Percentiles rank a stretch among this genome's conserved stretches.
Conservation (phyloP, 1,140 invertebrate species). For the Drosophila hydei region DNA sequence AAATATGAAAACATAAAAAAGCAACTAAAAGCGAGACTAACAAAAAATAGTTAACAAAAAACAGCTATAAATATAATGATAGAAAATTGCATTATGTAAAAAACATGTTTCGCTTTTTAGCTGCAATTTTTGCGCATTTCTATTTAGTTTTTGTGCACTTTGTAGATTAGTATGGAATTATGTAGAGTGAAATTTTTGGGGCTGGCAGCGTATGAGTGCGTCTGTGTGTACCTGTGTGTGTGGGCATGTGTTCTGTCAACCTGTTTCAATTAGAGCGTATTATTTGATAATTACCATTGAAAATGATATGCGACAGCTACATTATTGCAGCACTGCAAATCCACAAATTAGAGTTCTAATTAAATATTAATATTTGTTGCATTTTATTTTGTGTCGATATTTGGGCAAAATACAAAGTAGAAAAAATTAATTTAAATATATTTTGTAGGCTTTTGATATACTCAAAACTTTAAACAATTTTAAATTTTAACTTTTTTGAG, state of each 20-base stretch:
- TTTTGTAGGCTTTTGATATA: no score
- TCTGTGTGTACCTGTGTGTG: background rate
- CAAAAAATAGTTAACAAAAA: slow-evolving; percentile 5
- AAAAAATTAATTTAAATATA: background rate
- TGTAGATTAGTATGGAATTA: slow-evolving; percentile 44
- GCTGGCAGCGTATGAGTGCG: background rate
- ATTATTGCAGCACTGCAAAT: background rate
- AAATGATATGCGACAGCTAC: slow-evolving; percentile 20
- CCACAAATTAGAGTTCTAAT: slow-evolving; percentile 27
- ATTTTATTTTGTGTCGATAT: background rate
- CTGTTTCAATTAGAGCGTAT: slow-evolving; percentile 25
- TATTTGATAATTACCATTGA: slow-evolving; percentile 18
- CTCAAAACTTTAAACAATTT: no score
- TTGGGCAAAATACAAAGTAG: background rate
- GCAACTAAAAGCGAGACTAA: slow-evolving; percentile 33
- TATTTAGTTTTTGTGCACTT: slow-evolving; percentile 10
- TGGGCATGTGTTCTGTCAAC: slow-evolving; percentile 8
- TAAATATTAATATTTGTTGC: background rate
- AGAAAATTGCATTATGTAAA: slow-evolving; percentile 1
- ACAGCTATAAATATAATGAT: slow-evolving; percentile 5
- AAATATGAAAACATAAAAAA: slow-evolving; percentile 63
- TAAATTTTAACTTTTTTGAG: no score
- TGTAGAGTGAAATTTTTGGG: background rate
- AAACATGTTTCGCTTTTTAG: slow-evolving; percentile 22
- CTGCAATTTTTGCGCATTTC: slow-evolving; percentile 22